phyloP scores from a whole-genome alignment of 2,888 invertebrate species.

The Coleophora deauratella region DNA sequence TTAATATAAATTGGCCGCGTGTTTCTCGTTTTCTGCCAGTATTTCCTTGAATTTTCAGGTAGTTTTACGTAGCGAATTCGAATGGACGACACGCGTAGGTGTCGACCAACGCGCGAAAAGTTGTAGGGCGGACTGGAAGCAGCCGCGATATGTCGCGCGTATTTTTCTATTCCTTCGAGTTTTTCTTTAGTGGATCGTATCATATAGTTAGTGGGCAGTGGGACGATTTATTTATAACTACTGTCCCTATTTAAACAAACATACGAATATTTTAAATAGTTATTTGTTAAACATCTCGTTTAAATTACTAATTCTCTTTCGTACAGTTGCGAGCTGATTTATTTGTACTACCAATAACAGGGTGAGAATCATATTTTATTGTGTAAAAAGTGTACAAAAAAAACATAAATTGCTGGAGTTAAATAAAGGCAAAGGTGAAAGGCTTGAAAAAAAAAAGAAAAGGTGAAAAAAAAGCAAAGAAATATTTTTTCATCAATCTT shows the following conservation, averaged over 20 bases:
- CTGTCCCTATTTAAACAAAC: constrained; percentile 31
- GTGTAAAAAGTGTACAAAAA: no score
- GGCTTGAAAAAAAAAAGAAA: no score
- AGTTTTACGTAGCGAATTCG: constrained; percentile 20
- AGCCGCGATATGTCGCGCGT: constrained; percentile 38
- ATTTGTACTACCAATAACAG: no score
- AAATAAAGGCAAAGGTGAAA: no score
- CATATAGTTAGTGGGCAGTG: constrained; percentile 49
- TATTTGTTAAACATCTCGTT: constrained; percentile 13
- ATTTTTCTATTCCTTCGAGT: constrained; percentile 56
- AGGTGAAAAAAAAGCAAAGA: no score
- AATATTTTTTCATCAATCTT: no score
- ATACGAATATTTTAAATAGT: constrained; percentile 15
- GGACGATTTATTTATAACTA: constrained; percentile 50
- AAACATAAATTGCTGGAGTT: no score
- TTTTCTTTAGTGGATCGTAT: constrained; percentile 50
- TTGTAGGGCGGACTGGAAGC: constrained; percentile 56
- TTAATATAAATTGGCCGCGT: not conserved
- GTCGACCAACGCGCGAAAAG: constrained; percentile 61
- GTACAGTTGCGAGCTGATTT: no score
- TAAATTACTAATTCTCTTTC: constrained; percentile 1
- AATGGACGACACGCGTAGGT: constrained; percentile 35
- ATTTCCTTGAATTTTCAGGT: constrained; percentile 18
- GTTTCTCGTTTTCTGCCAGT: not conserved
- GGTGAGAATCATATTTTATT: no score